A percentile compares a stretch with the other conserved stretches of the same genome.
Evolutionary conservation across 2,888 invertebrate species (phyloP).

Genomic region (Agriopis aurantiaria): DNA sequence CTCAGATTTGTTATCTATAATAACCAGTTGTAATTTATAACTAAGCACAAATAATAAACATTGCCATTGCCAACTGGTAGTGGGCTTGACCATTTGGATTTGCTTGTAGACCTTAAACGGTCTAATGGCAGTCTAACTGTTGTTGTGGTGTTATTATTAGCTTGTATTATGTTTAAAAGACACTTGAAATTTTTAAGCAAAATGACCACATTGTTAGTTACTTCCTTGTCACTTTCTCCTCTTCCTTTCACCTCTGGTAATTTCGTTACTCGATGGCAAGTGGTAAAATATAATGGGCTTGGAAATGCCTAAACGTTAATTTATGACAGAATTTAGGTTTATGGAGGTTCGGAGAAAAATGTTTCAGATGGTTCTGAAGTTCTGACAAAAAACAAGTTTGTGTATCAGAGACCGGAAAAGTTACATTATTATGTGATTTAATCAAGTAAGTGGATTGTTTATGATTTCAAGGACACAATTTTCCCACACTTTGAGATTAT

Average conservation of each 20-base stretch:
- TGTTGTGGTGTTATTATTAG: too few relatives aligned
- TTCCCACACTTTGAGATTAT: not conserved
- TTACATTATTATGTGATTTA: conserved; percentile 7
- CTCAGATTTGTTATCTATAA: too few relatives aligned
- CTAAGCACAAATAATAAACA: too few relatives aligned
- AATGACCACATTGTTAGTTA: not conserved
- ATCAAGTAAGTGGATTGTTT: conserved; percentile 16
- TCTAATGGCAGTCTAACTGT: too few relatives aligned
- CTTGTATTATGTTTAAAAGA: too few relatives aligned
- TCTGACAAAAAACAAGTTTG: conserved; percentile 10
- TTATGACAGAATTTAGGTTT: conserved; percentile 48
- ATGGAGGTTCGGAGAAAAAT: conserved; percentile 38
- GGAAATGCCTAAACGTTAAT: conserved; percentile 43
- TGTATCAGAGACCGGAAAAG: conserved; percentile 5
- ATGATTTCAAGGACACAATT: not conserved
- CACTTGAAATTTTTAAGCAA: not conserved
- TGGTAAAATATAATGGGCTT: conserved; percentile 44
- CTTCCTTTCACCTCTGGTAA: not conserved
- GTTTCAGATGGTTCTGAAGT: conserved; percentile 23
- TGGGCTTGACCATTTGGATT: too few relatives aligned
- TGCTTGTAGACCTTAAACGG: too few relatives aligned
- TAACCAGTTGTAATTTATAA: too few relatives aligned
- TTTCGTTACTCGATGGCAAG: conserved; percentile 14
- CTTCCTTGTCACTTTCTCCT: not conserved
- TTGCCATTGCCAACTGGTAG: too few relatives aligned